Conservation (phyloP, 2,797 vertebrate genomes). For the Gymnoscopelus microlampas region DNA sequence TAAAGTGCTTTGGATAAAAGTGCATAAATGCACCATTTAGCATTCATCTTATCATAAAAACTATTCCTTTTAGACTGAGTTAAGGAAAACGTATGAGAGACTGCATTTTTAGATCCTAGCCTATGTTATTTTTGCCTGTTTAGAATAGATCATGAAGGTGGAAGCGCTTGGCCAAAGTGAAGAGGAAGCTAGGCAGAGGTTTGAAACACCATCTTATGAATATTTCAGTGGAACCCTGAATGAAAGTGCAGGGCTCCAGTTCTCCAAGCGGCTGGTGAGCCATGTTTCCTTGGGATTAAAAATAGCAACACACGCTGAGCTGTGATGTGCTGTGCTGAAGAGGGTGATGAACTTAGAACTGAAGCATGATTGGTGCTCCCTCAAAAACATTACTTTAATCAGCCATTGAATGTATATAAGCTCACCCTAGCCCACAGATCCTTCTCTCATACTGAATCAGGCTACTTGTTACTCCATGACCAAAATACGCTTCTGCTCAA, state of each 20-base stretch:
- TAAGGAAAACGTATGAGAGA: too few relatives aligned
- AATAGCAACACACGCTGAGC: conserved; percentile 71
- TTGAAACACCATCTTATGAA: conserved; percentile 75
- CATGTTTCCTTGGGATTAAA: conserved; percentile 71
- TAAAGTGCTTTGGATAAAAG: too few relatives aligned
- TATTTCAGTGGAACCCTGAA: conserved; percentile 79
- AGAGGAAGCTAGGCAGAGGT: conserved; percentile 44
- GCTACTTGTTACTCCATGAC: background rate
- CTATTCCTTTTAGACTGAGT: too few relatives aligned
- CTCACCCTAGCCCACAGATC: background rate
- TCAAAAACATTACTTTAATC: conserved; percentile 45
- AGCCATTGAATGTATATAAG: conserved; percentile 6
- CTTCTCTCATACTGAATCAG: background rate
- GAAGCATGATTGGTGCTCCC: conserved; percentile 51
- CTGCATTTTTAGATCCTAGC: too few relatives aligned
- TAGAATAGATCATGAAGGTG: conserved; percentile 24
- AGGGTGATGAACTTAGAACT: conserved; percentile 48
- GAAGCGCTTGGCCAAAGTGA: conserved; percentile 32
- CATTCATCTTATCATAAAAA: too few relatives aligned
- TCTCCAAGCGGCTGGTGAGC: conserved; percentile 61
- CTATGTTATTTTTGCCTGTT: conserved; percentile 7
- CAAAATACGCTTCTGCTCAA: background rate
- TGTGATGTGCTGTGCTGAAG: conserved; percentile 42
- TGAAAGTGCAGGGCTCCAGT: conserved; percentile 69
- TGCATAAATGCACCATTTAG: too few relatives aligned